A percentile compares a stretch with the other conserved stretches of the same genome.
Conservation (phyloP, 1,140 invertebrate species). For the Apis florea region DNA sequence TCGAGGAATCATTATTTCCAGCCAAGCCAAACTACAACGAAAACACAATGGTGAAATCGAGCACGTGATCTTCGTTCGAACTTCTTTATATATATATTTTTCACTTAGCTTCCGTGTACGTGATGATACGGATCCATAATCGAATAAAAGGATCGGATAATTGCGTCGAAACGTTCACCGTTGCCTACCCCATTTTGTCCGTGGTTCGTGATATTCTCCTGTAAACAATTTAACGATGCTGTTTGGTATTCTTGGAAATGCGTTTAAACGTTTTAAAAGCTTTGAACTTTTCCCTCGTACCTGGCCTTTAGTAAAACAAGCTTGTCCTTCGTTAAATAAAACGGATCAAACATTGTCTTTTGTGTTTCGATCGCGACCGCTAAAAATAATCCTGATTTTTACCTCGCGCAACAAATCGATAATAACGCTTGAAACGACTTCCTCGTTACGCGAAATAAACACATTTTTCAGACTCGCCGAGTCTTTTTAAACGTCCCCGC, state of each 20-base stretch:
- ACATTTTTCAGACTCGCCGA: not conserved
- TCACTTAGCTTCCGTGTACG: no score
- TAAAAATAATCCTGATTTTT: slow-evolving; percentile 18
- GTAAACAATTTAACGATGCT: slow-evolving; percentile 51
- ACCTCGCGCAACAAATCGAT: not conserved
- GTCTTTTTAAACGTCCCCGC: not conserved
- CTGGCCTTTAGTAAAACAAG: not conserved
- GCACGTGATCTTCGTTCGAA: not conserved
- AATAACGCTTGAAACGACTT: not conserved
- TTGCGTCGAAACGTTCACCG: not conserved
- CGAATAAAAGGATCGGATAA: not conserved
- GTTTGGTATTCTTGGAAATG: slow-evolving; percentile 49
- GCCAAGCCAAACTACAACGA: no score
- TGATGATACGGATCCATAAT: no score
- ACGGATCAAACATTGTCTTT: slow-evolving; percentile 2
- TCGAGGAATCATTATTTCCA: not conserved
- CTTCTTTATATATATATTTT: not conserved
- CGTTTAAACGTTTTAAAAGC: slow-evolving; percentile 36
- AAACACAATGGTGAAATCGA: no score
- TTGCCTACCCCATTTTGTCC: not conserved
- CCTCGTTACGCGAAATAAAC: not conserved
- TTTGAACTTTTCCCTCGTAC: slow-evolving; percentile 38
- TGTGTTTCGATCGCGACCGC: not conserved
- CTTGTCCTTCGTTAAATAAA: not conserved
- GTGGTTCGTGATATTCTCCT: slow-evolving; percentile 14